These are phyloP conservation scores for Nymphalis io DNA, from an alignment of 1,140 invertebrate species.

Conservation along the genomic window DNA sequence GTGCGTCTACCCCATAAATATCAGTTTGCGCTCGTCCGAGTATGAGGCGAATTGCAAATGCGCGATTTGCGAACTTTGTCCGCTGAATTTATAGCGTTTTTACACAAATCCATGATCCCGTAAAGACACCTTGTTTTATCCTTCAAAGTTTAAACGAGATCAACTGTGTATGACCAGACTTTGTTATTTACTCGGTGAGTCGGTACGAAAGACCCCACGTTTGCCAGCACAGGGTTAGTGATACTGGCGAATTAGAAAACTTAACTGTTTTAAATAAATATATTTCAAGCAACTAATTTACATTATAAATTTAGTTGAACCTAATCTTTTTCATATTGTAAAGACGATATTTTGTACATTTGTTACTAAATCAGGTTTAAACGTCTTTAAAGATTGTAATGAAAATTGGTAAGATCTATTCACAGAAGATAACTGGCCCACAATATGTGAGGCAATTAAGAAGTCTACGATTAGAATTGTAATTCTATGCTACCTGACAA, in stretches of 20 bases:
- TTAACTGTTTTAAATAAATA: not conserved
- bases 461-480: too few species aligned
- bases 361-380: too few species aligned
- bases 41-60: conserved; percentile 67
- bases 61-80: conserved; percentile 60
- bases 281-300: not conserved
- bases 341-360: too few species aligned
- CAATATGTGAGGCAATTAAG: too few species aligned
- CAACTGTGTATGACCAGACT: conserved; percentile 33
- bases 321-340: too few species aligned
- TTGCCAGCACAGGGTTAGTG: conserved; percentile 9
- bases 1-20: conserved; percentile 63
- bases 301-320: too few species aligned
- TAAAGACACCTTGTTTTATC: conserved; percentile 52
- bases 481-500: too few species aligned
- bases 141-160: conserved; percentile 49
- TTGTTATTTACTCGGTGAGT: conserved; percentile 12
- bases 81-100: conserved; percentile 50
- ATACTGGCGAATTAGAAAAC: not conserved
- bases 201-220: conserved; percentile 16
- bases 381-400: too few species aligned
- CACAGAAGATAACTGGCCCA: too few species aligned
- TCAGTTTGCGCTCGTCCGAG: conserved; percentile 48
- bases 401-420: too few species aligned
- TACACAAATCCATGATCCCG: conserved; percentile 44